phyloP scores from a whole-genome alignment of 37 sponge, comb jelly and placozoan species.

The Geodia barretti region DNA sequence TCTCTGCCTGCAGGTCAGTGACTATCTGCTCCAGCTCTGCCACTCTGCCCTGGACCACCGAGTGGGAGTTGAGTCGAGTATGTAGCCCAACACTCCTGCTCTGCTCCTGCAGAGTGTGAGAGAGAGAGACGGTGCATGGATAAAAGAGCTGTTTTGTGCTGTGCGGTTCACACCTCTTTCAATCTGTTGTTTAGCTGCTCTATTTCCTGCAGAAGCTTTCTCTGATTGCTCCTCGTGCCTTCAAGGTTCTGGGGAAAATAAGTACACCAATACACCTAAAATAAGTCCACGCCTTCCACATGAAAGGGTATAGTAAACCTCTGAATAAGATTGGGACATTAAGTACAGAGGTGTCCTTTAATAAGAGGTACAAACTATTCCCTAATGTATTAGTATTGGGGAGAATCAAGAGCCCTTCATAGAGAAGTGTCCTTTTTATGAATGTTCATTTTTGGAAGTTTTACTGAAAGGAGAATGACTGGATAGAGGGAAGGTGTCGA shows the following conservation, averaged over 20 bases:
- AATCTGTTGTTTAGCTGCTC: conserved; percentile 39
- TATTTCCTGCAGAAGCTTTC: conserved; percentile 57
- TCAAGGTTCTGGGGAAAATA: conserved; percentile 33
- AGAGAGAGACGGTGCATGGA: background rate
- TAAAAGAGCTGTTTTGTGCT: too few species aligned
- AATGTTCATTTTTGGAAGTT: too few species aligned
- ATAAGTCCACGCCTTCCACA: background rate
- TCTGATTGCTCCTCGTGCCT: conserved; percentile 23
- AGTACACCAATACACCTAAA: background rate
- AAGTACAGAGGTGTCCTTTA: background rate
- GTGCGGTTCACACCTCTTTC: conserved; percentile 49
- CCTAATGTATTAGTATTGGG: background rate
- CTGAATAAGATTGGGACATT: background rate
- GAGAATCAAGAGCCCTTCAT: background rate
- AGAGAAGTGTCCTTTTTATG: too few species aligned
- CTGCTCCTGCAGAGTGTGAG: conserved; percentile 28
- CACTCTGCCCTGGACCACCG: conserved; percentile 16
- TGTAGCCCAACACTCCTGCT: conserved; percentile 7
- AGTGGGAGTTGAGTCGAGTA: conserved; percentile 8
- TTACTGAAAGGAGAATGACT: too few species aligned
- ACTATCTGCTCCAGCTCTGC: conserved; percentile 68
- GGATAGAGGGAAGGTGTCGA: too few species aligned
- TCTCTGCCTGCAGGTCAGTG: conserved; percentile 70
- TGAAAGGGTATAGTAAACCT: background rate
- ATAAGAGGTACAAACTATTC: background rate